phyloP scores from a whole-genome alignment of 2,888 invertebrate species.

The Listrodromus nycthemerus region DNA sequence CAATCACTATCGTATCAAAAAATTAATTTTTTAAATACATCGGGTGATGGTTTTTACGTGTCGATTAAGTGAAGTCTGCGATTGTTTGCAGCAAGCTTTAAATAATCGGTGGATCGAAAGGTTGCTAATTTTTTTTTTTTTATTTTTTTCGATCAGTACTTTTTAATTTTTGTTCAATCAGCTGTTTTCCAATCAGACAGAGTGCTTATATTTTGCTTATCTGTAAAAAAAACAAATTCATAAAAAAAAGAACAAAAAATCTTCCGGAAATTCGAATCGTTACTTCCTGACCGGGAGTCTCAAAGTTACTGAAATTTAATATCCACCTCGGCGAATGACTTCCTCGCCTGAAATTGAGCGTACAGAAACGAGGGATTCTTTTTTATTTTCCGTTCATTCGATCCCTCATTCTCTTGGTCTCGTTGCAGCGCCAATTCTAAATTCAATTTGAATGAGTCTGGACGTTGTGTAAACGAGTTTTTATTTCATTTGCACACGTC shows the following conservation, averaged over 20 bases:
- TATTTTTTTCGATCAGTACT: too few species aligned
- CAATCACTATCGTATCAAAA: too few species aligned
- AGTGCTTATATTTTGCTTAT: too few species aligned
- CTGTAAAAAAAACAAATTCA: too few species aligned
- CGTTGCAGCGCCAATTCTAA: conserved; percentile 52
- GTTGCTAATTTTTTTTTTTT: too few species aligned
- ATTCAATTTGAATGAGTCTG: conserved; percentile 66
- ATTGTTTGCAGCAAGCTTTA: background rate
- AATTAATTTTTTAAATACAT: background rate
- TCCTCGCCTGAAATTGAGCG: background rate
- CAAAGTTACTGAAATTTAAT: too few species aligned
- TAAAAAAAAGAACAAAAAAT: too few species aligned
- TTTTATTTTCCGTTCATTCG: background rate
- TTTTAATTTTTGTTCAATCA: too few species aligned
- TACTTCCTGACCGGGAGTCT: too few species aligned
- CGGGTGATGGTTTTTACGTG: background rate
- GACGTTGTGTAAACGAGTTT: conserved; percentile 60
- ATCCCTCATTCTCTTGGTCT: conserved; percentile 5
- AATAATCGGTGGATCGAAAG: background rate
- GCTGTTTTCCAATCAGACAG: too few species aligned
- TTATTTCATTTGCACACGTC: conserved; percentile 67
- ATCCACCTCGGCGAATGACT: background rate
- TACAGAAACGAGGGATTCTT: too few species aligned
- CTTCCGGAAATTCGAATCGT: too few species aligned
- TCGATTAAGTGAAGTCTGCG: background rate